phyloP scores from a whole-genome alignment of 2,797 vertebrate species.

The Onychomys torridus region DNA sequence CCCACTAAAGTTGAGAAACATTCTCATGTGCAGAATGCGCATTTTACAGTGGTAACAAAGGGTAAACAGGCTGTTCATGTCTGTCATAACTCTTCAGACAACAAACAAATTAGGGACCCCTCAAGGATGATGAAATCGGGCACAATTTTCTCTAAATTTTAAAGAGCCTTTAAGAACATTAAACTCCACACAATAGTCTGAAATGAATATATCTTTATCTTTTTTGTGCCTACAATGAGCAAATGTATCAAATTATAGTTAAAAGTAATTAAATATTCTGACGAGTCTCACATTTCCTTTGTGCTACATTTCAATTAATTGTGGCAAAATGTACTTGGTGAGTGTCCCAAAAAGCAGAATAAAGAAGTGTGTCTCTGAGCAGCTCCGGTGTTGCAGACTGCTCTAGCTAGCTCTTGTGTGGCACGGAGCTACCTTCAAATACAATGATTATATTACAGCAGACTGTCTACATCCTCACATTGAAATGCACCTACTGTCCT shows the following conservation, averaged over 20 bases:
- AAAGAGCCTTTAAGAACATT: constrained; percentile 81
- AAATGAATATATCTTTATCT: constrained; percentile 85
- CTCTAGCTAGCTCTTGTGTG: background rate
- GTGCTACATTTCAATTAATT: constrained; percentile 84
- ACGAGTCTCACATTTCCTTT: constrained; percentile 82
- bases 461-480: constrained; percentile 67
- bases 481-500: constrained; percentile 64
- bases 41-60: constrained; percentile 51
- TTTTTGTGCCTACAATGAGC: constrained; percentile 71
- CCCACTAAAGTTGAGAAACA: background rate
- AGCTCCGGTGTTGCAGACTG: constrained; percentile 52
- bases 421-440: constrained; percentile 43
- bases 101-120: constrained; percentile 79
- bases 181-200: constrained; percentile 84
- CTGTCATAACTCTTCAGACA: constrained; percentile 64
- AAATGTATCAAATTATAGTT: constrained; percentile 76
- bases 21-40: background rate
- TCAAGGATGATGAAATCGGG: constrained; percentile 78
- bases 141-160: constrained; percentile 83
- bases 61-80: constrained; percentile 57
- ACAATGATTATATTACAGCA: constrained; percentile 64
- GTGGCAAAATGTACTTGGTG: constrained; percentile 84
- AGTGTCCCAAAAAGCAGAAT: constrained; percentile 83
- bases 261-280: constrained; percentile 84
- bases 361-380: constrained; percentile 83